Evolutionary conservation across 2,113 vertebrate species (phyloP).

Genomic region (Chiloscyllium plagiosum): DNA sequence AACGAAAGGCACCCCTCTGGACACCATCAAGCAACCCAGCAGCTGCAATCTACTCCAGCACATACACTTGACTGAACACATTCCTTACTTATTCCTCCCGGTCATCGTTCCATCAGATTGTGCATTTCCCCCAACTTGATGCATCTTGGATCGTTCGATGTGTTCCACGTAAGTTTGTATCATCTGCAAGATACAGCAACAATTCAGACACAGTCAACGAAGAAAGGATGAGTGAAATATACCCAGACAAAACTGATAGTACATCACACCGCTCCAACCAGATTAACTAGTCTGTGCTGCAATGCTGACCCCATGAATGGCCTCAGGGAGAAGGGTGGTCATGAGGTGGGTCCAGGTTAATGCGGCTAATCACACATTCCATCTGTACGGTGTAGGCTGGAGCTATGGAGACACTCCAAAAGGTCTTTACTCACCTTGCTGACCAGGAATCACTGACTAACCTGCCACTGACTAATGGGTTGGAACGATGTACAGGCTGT

Average conservation of each 20-base stretch:
- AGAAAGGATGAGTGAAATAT: neutral
- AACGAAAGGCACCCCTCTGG: neutral
- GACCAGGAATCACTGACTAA: neutral
- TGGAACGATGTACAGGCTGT: neutral
- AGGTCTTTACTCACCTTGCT: neutral
- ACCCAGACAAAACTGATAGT: neutral
- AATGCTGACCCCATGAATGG: neutral
- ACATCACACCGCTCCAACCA: neutral
- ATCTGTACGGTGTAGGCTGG: neutral
- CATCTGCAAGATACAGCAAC: conserved; percentile 67
- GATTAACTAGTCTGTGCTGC: neutral
- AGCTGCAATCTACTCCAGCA: neutral
- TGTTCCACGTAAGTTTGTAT: conserved; percentile 97
- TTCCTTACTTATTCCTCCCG: conserved; percentile 72
- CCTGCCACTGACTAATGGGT: neutral
- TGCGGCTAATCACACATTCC: neutral
- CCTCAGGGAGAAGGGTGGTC: neutral
- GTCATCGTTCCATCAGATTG: conserved; percentile 77
- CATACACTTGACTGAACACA: neutral
- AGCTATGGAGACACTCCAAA: neutral
- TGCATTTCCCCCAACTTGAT: conserved; percentile 75
- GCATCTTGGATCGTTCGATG: conserved; percentile 91
- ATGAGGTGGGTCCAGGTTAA: neutral
- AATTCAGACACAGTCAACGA: conserved; percentile 29
- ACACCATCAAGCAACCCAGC: neutral